phyloP scores from a whole-genome alignment of 1,140 invertebrate species.

The Caerostris extrusa region DNA sequence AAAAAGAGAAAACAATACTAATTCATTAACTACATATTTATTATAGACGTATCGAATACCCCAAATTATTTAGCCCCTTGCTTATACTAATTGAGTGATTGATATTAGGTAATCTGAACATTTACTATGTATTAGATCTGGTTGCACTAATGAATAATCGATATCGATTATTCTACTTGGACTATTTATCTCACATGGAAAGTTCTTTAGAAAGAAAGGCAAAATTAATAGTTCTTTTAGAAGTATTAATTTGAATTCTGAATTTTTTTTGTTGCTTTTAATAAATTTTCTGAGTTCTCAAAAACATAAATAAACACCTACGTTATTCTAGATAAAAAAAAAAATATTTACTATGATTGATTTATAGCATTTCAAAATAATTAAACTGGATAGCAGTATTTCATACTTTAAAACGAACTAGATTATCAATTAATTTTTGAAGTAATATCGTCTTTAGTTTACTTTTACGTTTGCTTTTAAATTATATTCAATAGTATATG shows the following conservation, averaged over 20 bases:
- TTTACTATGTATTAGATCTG: slow-evolving; percentile 11
- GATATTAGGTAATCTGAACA: not conserved
- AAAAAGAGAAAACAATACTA: not conserved
- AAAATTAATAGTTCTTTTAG: not conserved
- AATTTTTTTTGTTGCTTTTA: not conserved
- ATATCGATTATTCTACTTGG: not conserved
- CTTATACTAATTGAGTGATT: not conserved
- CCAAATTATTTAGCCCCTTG: not conserved
- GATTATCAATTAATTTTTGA: not conserved
- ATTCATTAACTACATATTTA: not conserved
- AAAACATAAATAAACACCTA: not conserved
- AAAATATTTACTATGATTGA: not conserved
- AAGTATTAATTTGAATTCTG: not conserved
- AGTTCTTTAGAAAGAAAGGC: not conserved
- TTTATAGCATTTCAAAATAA: not conserved
- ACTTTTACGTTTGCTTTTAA: not conserved
- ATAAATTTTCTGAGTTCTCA: not conserved
- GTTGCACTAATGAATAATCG: slow-evolving; percentile 6
- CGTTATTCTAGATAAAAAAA: not conserved
- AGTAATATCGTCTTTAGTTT: not conserved
- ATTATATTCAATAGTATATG: too few species aligned
- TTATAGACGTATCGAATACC: slow-evolving; percentile 23
- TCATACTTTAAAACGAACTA: not conserved
- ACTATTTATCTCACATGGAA: slow-evolving; percentile 16
- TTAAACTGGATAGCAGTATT: not conserved